Conservation (phyloP, 2,797 vertebrate genomes). For the Columba guinea region DNA sequence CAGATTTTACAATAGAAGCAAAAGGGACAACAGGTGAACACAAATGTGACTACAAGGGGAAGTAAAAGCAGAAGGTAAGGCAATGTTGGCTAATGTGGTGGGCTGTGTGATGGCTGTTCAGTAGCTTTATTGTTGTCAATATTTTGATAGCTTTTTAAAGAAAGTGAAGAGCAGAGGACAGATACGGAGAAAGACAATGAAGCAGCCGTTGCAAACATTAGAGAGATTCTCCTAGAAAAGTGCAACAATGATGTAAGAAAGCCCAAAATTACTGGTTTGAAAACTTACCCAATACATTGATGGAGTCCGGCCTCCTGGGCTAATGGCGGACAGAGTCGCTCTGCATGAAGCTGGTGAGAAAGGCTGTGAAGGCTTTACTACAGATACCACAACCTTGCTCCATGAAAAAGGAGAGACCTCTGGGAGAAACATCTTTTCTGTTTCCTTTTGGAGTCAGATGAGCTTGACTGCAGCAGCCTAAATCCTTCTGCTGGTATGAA, state of each 20-base stretch:
- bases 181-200: neutral
- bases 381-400: neutral
- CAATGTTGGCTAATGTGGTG: neutral
- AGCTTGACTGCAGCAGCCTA: neutral
- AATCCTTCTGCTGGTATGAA: neutral
- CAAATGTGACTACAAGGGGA: neutral
- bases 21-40: neutral
- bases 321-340: neutral
- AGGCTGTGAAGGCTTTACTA: neutral
- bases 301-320: neutral
- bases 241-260: neutral
- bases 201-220: rapidly evolving
- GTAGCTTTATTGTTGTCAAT: neutral
- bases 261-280: neutral
- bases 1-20: neutral
- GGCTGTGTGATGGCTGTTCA: neutral
- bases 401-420: neutral
- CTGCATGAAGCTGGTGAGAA: neutral
- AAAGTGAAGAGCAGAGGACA: neutral
- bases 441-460: neutral
- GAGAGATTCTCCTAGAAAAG: neutral
- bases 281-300: neutral
- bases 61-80: neutral
- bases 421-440: neutral
- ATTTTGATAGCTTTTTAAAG: neutral